Conservation (phyloP, 2,113 vertebrate species). For the Motacilla alba region DNA sequence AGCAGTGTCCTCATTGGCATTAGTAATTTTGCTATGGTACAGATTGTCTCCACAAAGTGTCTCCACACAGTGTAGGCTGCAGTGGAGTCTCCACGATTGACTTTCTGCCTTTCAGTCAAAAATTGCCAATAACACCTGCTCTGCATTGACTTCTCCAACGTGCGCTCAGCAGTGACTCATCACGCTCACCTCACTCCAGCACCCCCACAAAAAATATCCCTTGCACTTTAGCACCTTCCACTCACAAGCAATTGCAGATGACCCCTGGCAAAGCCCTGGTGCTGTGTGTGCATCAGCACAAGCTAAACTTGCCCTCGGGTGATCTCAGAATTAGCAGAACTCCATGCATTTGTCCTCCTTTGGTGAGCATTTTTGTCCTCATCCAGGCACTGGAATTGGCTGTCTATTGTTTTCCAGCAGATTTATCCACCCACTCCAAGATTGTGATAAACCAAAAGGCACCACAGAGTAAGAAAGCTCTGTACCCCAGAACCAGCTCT, state of each 20-base stretch:
- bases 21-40: neutral
- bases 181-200: neutral
- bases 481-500: neutral
- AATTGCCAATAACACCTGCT: neutral
- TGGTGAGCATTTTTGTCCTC: neutral
- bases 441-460: neutral
- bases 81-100: neutral
- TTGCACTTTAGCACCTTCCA: neutral
- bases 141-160: neutral
- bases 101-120: neutral
- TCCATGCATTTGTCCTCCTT: neutral
- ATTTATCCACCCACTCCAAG: neutral
- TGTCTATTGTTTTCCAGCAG: neutral
- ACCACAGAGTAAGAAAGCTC: neutral
- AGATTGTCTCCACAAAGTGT: neutral
- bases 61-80: accelerated
- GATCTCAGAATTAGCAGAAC: neutral
- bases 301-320: neutral
- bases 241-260: neutral
- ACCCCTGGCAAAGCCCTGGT: neutral
- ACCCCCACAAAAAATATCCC: neutral
- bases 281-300: neutral
- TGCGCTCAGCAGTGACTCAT: neutral
- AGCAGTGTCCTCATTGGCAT: neutral
- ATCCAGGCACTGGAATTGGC: neutral